These are phyloP conservation scores for Aphrophora alni DNA, from an alignment of 2,888 invertebrate genomes.

Conservation along the genomic window DNA sequence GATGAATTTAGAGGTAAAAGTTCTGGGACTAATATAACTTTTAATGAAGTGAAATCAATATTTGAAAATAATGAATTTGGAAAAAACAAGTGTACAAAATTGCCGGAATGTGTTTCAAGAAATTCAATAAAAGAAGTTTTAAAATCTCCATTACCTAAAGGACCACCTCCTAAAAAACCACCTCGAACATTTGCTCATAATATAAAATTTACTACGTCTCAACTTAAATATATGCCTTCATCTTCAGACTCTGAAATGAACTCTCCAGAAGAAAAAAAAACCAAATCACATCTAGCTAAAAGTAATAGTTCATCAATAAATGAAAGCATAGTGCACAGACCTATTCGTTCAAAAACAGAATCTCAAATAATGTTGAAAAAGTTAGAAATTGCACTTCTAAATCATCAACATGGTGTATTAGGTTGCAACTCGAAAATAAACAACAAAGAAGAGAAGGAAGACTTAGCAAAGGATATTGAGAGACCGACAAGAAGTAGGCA, in stretches of 20 bases:
- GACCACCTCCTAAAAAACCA: conserved; percentile 79
- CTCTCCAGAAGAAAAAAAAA: conserved; percentile 27
- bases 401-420: conserved; percentile 44
- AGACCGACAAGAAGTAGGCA: neutral
- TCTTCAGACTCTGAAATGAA: conserved; percentile 40
- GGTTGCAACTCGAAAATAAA: conserved; percentile 53
- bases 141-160: conserved; percentile 70
- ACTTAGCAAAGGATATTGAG: neutral
- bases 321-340: conserved; percentile 22
- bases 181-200: conserved; percentile 67
- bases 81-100: neutral
- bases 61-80: neutral
- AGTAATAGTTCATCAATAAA: neutral
- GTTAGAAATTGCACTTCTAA: conserved; percentile 49
- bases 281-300: neutral
- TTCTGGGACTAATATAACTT: neutral
- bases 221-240: neutral
- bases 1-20: neutral
- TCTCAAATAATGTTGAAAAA: conserved; percentile 67
- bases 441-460: conserved; percentile 27
- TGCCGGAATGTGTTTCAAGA: conserved; percentile 48
- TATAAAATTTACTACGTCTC: conserved; percentile 16
- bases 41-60: neutral
- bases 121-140: conserved; percentile 68
- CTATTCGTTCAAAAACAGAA: conserved; percentile 52